Percentiles rank a stretch among this genome's conserved stretches.
Evolutionary conservation across 2,797 vertebrate genomes (phyloP).

Genomic region (Salarias fasciatus): DNA sequence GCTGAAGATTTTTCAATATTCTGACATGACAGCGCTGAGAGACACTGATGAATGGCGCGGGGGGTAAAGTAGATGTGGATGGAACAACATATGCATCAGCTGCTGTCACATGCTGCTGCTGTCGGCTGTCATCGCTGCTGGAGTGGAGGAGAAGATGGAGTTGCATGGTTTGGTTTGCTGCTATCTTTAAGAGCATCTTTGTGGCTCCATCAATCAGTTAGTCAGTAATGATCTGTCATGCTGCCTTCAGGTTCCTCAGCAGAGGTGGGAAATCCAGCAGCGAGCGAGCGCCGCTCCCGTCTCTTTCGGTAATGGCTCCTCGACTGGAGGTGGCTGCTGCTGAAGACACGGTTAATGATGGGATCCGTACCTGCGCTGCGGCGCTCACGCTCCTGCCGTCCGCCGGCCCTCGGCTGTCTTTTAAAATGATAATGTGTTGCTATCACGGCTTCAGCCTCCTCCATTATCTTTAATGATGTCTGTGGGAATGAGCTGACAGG

Average conservation of each 20-base stretch:
- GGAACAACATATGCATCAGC: too few species aligned
- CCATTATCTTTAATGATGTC: constrained; percentile 25
- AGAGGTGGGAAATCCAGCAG: constrained; percentile 4
- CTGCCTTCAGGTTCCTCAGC: constrained; percentile 1
- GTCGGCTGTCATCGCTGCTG: too few species aligned
- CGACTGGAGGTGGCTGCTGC: constrained; percentile 6
- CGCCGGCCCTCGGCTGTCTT: too few species aligned
- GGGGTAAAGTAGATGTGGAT: too few species aligned
- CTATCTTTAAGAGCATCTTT: background rate
- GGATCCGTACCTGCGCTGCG: constrained; percentile 4
- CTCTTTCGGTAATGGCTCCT: constrained; percentile 1
- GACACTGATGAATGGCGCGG: too few species aligned
- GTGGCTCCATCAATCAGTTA: background rate
- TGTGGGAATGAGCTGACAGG: constrained; percentile 6
- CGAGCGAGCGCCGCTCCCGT: background rate
- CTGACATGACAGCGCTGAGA: too few species aligned
- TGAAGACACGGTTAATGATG: constrained; percentile 14
- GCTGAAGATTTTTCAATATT: too few species aligned
- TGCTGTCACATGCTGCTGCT: too few species aligned
- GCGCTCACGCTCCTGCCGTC: background rate
- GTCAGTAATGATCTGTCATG: background rate
- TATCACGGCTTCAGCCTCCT: constrained; percentile 5
- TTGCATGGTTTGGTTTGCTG: background rate
- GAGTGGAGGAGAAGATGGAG: too few species aligned
- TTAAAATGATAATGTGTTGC: constrained; percentile 4